A percentile compares a stretch with the other conserved stretches of the same genome.
phyloP scores from a whole-genome alignment of 2,888 invertebrate genomes.

The Ypsolopha sequella region DNA sequence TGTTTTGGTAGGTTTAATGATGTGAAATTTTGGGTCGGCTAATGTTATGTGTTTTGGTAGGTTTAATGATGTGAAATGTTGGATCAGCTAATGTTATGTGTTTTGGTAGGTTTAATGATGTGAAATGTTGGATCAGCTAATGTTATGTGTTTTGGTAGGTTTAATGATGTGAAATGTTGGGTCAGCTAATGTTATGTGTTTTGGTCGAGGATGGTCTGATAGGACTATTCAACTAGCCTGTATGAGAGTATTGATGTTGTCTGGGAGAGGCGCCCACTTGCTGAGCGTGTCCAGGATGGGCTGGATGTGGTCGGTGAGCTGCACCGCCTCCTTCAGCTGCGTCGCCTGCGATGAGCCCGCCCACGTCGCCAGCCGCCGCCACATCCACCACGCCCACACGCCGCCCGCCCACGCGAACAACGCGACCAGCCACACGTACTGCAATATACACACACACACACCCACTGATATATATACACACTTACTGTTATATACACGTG shows the following conservation, averaged over 20 bases:
- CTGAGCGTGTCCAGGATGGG: constrained; percentile 25
- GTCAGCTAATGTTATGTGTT: too few relatives aligned
- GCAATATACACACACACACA: not conserved
- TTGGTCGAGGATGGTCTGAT: not conserved
- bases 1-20: too few relatives aligned
- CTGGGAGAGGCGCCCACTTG: constrained; percentile 27
- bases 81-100: too few relatives aligned
- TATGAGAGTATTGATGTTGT: constrained; percentile 21
- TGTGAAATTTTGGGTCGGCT: too few relatives aligned
- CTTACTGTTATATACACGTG: not conserved
- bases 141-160: too few relatives aligned
- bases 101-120: too few relatives aligned
- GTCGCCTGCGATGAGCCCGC: constrained; percentile 13
- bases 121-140: too few relatives aligned
- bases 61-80: too few relatives aligned
- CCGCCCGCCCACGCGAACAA: constrained; percentile 15
- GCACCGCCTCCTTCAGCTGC: constrained; percentile 18
- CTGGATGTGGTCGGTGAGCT: constrained; percentile 22
- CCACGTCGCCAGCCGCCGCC: not conserved
- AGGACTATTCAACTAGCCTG: constrained; percentile 14
- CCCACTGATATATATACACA: not conserved
- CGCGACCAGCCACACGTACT: constrained; percentile 23
- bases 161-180: too few relatives aligned
- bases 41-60: too few relatives aligned
- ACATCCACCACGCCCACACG: constrained; percentile 16